Evolutionary conservation across 2,113 vertebrate genomes (phyloP).

Genomic region (Barbus barbus): DNA sequence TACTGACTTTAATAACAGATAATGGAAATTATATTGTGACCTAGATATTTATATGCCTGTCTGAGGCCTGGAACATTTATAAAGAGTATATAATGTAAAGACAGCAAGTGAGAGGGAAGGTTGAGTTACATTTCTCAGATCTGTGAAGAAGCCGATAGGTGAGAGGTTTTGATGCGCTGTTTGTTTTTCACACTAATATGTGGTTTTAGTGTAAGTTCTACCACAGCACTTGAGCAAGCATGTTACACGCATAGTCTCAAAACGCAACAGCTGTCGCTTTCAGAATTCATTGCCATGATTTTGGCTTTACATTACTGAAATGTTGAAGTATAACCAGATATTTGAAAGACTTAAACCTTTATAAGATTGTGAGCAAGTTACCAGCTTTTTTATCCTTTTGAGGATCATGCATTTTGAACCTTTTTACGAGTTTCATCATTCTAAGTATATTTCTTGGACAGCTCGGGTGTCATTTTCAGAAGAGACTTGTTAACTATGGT

Average conservation of each 20-base stretch:
- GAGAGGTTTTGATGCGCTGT: not conserved
- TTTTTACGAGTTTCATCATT: not conserved
- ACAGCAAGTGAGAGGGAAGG: not conserved
- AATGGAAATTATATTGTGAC: not conserved
- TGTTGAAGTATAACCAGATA: not conserved
- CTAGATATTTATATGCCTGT: constrained; percentile 10
- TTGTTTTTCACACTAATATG: constrained; percentile 35
- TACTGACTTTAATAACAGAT: constrained; percentile 28
- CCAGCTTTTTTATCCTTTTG: not conserved
- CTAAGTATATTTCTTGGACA: not conserved
- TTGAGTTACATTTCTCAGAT: not conserved
- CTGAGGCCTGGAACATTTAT: not conserved
- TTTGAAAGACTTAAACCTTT: not conserved
- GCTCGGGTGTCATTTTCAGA: not conserved
- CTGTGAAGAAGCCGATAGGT: not conserved
- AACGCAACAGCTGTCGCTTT: not conserved
- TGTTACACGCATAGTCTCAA: not conserved
- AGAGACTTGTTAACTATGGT: not conserved
- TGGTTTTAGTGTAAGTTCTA: constrained; percentile 14
- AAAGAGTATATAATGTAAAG: not conserved
- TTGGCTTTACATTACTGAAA: not conserved
- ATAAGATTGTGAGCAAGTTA: not conserved
- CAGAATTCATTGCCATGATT: not conserved
- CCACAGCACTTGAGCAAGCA: not conserved
- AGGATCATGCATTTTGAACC: not conserved